Percentiles rank a stretch among this genome's conserved stretches.
Conservation (phyloP, 2,888 invertebrate species). For the Seira musarum region DNA sequence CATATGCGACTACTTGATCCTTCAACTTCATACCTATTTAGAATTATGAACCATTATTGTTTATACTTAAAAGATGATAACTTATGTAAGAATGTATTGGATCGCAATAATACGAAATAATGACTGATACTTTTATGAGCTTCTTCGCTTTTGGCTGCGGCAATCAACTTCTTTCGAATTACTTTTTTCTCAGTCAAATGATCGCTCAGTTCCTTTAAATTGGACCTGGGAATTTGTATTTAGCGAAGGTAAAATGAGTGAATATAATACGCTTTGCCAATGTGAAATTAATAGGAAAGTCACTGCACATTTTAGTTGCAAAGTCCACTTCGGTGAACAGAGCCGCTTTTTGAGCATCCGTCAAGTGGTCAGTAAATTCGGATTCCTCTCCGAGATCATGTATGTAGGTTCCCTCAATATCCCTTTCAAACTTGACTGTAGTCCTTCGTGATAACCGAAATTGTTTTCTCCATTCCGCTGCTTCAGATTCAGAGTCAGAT, state of each 20-base stretch:
- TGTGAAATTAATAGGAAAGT: not conserved
- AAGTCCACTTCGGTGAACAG: not conserved
- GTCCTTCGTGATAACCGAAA: not conserved
- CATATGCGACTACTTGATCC: not conserved
- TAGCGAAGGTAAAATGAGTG: not conserved
- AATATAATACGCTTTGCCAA: no score
- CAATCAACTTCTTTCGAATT: slow-evolving; percentile 29
- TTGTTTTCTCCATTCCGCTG: not conserved
- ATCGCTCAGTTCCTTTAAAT: slow-evolving; percentile 22
- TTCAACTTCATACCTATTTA: not conserved
- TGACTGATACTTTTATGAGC: not conserved
- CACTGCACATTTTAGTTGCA: not conserved
- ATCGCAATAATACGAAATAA: no score
- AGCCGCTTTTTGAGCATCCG: not conserved
- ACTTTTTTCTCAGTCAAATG: slow-evolving; percentile 26
- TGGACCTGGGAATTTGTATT: not conserved
- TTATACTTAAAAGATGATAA: no score
- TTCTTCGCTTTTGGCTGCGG: not conserved
- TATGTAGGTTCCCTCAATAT: not conserved
- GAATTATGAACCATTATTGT: not conserved
- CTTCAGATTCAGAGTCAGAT: not conserved
- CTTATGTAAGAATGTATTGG: no score
- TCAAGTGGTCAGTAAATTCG: not conserved
- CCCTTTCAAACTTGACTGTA: not conserved
- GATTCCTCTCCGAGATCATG: not conserved